Conservation (phyloP, 2,797 vertebrate genomes). For the Brachyrhaphis roseni region DNA sequence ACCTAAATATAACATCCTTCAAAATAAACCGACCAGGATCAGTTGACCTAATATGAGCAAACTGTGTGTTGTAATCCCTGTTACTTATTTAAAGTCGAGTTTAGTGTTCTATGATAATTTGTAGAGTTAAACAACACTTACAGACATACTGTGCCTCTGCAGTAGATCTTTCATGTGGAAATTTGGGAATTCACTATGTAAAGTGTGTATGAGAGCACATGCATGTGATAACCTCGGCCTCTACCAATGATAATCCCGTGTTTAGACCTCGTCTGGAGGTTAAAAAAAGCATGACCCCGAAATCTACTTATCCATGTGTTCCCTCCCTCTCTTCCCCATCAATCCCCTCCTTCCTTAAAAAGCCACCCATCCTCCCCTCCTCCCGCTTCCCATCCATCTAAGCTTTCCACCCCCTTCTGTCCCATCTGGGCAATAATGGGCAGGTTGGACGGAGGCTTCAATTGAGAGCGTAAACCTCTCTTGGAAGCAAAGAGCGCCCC, state of each 20-base stretch:
- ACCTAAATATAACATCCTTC: background rate
- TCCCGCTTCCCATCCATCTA: slow-evolving; percentile 1
- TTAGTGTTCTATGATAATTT: slow-evolving; percentile 35
- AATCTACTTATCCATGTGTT: slow-evolving; percentile 63
- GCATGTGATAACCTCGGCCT: slow-evolving; percentile 19
- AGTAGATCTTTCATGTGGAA: slow-evolving; percentile 25
- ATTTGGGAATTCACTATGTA: slow-evolving; percentile 5
- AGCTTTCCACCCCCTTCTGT: slow-evolving; percentile 40
- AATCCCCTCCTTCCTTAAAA: slow-evolving; percentile 22
- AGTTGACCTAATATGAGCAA: background rate
- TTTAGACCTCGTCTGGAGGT: slow-evolving; percentile 57
- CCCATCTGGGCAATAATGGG: slow-evolving; percentile 62
- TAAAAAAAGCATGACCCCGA: slow-evolving; percentile 50
- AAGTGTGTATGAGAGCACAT: slow-evolving; percentile 8
- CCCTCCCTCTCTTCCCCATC: slow-evolving; percentile 11
- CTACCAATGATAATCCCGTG: slow-evolving; percentile 59
- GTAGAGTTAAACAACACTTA: slow-evolving; percentile 40
- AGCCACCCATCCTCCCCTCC: background rate
- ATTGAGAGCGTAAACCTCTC: slow-evolving; percentile 51
- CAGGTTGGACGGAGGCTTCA: slow-evolving; percentile 52
- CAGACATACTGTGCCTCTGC: background rate
- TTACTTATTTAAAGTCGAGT: slow-evolving; percentile 46
- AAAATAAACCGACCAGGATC: background rate
- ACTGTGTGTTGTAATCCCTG: slow-evolving; percentile 35
- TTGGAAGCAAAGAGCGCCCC: slow-evolving; percentile 35